These are phyloP conservation scores for Amphibalanus amphitrite DNA, from an alignment of 1,140 invertebrate species.

Conservation along the genomic window DNA sequence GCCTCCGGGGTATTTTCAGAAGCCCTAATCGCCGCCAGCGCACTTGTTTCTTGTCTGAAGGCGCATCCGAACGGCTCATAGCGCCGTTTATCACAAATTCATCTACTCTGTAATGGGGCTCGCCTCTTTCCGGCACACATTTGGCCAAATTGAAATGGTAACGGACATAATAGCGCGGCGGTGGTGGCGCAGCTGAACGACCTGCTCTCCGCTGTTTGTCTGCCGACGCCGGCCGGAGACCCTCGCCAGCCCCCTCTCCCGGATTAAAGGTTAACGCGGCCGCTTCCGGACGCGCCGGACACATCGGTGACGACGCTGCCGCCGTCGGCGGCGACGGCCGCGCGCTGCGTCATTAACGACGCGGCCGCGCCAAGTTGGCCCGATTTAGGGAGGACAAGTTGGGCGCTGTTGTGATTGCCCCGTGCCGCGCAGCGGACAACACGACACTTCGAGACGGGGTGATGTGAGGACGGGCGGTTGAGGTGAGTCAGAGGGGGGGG, in stretches of 20 bases:
- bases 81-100: neutral
- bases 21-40: neutral
- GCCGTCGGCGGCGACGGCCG: neutral
- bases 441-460: neutral
- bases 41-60: neutral
- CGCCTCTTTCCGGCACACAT: neutral
- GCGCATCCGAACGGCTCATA: neutral
- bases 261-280: neutral
- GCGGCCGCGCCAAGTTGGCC: neutral
- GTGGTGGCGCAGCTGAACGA: neutral
- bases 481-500: no score
- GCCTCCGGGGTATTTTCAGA: neutral
- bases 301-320: neutral
- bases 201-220: neutral
- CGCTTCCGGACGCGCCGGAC: no score
- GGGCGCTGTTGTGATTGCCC: neutral
- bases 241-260: no score
- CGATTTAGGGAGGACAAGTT: neutral
- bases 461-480: neutral
- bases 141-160: conserved; percentile 1
- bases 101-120: neutral
- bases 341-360: neutral
- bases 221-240: no score
- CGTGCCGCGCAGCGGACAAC: neutral
- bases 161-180: neutral